These are phyloP conservation scores for Atherinomorus stipes DNA, from an alignment of 2,113 vertebrate genomes.

Conservation along the genomic window DNA sequence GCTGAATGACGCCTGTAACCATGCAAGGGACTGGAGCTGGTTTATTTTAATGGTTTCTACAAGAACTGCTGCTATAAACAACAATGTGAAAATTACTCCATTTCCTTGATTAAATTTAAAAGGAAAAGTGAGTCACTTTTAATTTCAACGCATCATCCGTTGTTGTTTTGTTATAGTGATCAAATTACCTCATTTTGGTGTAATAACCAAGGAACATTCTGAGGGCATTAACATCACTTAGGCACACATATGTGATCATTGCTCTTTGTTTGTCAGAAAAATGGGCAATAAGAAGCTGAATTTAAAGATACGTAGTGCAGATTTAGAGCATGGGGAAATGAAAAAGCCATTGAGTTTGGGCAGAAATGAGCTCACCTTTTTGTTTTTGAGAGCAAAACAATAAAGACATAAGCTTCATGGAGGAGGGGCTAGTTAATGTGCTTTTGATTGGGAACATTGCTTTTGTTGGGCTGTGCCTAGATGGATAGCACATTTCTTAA, in stretches of 20 bases:
- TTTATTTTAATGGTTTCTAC: too few species aligned
- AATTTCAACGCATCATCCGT: neutral
- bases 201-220: neutral
- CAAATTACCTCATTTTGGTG: neutral
- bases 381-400: too few species aligned
- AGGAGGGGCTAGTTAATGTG: neutral
- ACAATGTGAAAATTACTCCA: too few species aligned
- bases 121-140: neutral
- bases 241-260: neutral
- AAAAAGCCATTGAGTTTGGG: too few species aligned
- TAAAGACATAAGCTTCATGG: neutral
- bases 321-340: neutral
- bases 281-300: neutral
- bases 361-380: too few species aligned
- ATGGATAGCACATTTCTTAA: neutral
- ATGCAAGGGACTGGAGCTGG: too few species aligned
- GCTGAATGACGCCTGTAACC: neutral
- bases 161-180: neutral
- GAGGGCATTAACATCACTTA: neutral
- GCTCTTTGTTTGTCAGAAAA: neutral
- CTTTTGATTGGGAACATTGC: neutral
- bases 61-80: conserved; percentile 3
- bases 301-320: neutral
- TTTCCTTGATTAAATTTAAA: neutral
- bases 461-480: neutral